Evolutionary conservation across 2,888 invertebrate genomes (phyloP).

Genomic region (Drosophila austrosaltans): DNA sequence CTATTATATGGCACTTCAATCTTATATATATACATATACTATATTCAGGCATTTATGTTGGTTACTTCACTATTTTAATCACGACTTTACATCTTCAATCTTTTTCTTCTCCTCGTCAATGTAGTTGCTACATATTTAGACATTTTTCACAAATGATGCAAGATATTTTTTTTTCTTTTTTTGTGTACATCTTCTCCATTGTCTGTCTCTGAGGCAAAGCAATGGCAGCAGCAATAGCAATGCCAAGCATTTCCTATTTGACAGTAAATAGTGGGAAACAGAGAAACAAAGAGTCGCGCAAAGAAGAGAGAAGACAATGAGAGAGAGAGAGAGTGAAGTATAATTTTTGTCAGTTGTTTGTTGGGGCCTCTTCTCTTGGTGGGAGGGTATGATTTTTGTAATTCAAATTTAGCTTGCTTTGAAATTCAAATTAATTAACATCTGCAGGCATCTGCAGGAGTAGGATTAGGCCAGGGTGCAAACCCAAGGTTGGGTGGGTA

Average conservation of each 20-base stretch:
- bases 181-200: constrained; percentile 35
- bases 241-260: constrained; percentile 57
- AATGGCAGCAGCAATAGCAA: constrained; percentile 9
- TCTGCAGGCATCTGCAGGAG: constrained; percentile 38
- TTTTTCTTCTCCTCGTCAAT: not conserved
- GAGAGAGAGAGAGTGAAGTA: not conserved
- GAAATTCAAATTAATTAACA: constrained; percentile 52
- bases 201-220: constrained; percentile 45
- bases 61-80: too few species aligned
- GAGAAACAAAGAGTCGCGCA: not conserved
- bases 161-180: constrained; percentile 25
- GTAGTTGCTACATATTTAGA: constrained; percentile 37
- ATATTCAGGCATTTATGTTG: too few species aligned
- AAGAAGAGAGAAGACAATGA: not conserved
- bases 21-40: too few species aligned
- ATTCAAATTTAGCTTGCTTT: constrained; percentile 29
- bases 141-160: constrained; percentile 61
- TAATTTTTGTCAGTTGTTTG: not conserved
- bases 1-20: too few species aligned
- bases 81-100: too few species aligned
- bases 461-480: constrained; percentile 21
- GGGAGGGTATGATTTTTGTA: constrained; percentile 2
- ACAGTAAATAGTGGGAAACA: constrained; percentile 20
- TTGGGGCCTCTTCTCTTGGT: constrained; percentile 5
- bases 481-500: too few species aligned